Percentiles rank a stretch among this genome's conserved stretches.
Conservation (phyloP, 64 coral and sea anemone species). For the Dendronephthya gigantea region DNA sequence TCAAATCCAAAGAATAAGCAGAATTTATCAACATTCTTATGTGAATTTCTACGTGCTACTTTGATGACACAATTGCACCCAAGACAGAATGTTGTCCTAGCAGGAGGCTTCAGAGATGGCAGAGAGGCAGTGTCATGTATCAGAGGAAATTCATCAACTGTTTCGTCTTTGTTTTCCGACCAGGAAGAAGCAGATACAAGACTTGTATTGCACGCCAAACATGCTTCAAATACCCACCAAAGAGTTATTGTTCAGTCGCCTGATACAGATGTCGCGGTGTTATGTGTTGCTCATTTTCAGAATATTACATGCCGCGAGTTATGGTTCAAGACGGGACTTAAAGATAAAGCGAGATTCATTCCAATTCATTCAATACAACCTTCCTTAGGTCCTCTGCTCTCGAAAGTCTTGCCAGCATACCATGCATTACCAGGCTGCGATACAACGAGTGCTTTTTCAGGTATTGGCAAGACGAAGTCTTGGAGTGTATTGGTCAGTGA, state of each 20-base stretch:
- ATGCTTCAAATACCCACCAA: constrained; percentile 34
- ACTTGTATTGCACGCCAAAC: too few relatives aligned
- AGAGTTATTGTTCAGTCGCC: constrained; percentile 24
- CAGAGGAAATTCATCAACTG: background rate
- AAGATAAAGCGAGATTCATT: constrained; percentile 24
- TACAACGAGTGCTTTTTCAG: background rate
- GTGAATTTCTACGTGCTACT: background rate
- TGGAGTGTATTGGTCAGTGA: background rate
- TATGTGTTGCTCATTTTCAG: background rate
- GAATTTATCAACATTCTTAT: constrained; percentile 39
- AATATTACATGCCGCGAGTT: constrained; percentile 11
- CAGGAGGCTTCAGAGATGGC: constrained; percentile 60
- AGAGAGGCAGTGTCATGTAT: constrained; percentile 22
- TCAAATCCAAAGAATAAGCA: constrained; percentile 55
- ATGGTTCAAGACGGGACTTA: constrained; percentile 12
- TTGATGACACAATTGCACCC: background rate
- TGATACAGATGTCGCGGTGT: constrained; percentile 23
- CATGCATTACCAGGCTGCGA: constrained; percentile 30
- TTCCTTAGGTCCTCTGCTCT: constrained; percentile 9
- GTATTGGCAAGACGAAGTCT: constrained; percentile 16
- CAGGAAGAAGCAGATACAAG: too few relatives aligned
- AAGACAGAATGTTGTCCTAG: constrained; percentile 21
- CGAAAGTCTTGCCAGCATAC: constrained; percentile 9
- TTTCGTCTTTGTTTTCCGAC: background rate
- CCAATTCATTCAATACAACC: constrained; percentile 15